Evolutionary conservation across 2,113 vertebrate genomes (phyloP), one percentile per base, ranked within the genome.

Genomic region (Mustelus asterias): DNA sequence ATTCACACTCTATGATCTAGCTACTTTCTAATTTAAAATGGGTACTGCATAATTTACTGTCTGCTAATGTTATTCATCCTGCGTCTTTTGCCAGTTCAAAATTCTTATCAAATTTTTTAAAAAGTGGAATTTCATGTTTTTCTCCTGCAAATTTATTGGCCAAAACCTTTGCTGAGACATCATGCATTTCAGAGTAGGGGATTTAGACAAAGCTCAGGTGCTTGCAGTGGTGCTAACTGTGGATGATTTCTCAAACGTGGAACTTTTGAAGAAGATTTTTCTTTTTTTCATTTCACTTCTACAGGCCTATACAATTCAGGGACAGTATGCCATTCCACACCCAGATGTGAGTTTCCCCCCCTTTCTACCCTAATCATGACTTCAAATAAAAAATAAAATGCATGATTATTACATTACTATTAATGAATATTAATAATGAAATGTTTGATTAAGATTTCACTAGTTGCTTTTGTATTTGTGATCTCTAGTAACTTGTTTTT

Each of bases 231-330:
- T 95, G 67, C 48, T 72, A 54, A 72, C 44, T 95, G 58, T 93
- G 92, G 37, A 76, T 95, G 20, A 33, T 72, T 95, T 95, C n/a
- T 95, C n/a, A 70, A 69, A 95, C 24, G 2, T 69, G 44, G 94
- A 95, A 70, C 94, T 95, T 95, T 69, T 48, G 44, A 76, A 72
- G 37, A 95, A 70, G 94, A 72, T 72, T 72, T 70, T 92, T 60
- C n/a, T 94, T 69, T 92, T 90, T 95, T 95, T 95, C 37, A 70
- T 95, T 95, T 95, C 69, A 70, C 26, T 95, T 95, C 48, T 95
- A 10, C 97, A 99, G 99, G 99, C 99, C 98, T 99, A 99, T 97
- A 99, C 99, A 96, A 99, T 99, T 98, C 99, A 99, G 98, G 99
- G 99, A 98, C 99, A 99, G 96, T 99, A 99, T 2, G 99, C 99